Conservation (phyloP, 2,888 invertebrate species). For the Agriotes lineatus region DNA sequence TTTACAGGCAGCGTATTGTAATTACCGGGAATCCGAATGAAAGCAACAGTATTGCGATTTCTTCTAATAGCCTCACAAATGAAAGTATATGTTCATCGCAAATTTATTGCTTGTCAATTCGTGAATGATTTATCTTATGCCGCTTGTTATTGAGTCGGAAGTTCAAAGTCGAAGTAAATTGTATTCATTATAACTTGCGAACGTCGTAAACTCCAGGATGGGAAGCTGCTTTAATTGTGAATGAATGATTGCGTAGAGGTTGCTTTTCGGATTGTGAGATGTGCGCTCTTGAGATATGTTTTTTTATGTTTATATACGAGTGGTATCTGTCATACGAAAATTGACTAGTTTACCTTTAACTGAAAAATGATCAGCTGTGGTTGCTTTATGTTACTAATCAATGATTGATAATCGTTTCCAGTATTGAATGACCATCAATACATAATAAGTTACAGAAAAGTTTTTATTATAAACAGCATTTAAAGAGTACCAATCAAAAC, state of each 20-base stretch:
- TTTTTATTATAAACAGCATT: no score
- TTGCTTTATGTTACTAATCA: no score
- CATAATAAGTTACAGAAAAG: no score
- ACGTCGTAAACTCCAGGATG: not conserved
- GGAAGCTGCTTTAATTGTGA: not conserved
- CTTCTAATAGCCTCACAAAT: not conserved
- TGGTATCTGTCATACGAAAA: no score
- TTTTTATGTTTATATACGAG: no score
- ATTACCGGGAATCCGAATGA: no score
- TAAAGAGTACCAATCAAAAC: no score
- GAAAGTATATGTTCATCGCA: not conserved
- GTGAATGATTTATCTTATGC: not conserved
- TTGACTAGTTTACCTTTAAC: no score
- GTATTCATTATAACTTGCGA: not conserved
- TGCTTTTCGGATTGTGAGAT: not conserved
- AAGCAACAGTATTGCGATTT: not conserved
- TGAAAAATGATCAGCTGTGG: no score
- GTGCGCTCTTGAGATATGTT: not conserved
- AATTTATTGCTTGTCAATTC: conserved; percentile 1
- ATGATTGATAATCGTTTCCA: no score
- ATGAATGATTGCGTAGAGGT: not conserved
- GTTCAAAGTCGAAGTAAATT: not conserved
- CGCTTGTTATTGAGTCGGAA: not conserved
- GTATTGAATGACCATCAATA: no score
- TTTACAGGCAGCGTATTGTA: no score